Conservation (phyloP, 1,140 invertebrate genomes). For the Lepidurus arcticus region DNA sequence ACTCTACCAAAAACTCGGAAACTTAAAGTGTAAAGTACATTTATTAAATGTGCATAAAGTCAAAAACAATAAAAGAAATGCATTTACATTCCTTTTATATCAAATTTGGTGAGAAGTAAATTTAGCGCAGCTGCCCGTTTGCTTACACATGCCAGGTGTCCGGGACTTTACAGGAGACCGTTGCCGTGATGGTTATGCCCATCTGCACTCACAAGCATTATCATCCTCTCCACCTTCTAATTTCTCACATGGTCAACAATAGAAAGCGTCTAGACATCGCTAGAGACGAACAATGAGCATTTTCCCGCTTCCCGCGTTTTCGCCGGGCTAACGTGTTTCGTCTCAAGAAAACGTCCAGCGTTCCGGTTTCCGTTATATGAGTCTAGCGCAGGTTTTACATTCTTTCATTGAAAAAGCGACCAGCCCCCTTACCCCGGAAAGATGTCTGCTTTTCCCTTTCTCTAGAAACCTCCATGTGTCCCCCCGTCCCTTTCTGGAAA, state of each 20-base stretch:
- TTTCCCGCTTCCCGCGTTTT: neutral
- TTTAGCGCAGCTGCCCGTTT: neutral
- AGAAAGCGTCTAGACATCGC: neutral
- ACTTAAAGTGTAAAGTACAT: no score
- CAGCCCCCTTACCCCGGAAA: neutral
- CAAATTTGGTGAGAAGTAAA: neutral
- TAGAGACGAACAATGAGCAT: neutral
- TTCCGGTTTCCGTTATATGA: constrained; percentile 9
- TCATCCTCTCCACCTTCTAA: constrained; percentile 1
- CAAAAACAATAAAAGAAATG: neutral
- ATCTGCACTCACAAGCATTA: neutral
- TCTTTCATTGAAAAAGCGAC: neutral
- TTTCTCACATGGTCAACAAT: constrained; percentile 18
- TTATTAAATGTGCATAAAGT: neutral
- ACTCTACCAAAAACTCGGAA: no score
- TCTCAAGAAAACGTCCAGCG: neutral
- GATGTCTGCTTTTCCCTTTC: no score
- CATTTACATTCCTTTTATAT: neutral
- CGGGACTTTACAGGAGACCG: neutral
- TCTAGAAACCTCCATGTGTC: no score
- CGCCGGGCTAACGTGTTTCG: neutral
- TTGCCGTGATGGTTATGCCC: constrained; percentile 17
- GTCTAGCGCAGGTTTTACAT: neutral
- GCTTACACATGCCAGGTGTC: neutral
- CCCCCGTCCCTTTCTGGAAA: no score